These are phyloP conservation scores for Tenthredo livida DNA, from an alignment of 2,888 invertebrate genomes.

Conservation along the genomic window DNA sequence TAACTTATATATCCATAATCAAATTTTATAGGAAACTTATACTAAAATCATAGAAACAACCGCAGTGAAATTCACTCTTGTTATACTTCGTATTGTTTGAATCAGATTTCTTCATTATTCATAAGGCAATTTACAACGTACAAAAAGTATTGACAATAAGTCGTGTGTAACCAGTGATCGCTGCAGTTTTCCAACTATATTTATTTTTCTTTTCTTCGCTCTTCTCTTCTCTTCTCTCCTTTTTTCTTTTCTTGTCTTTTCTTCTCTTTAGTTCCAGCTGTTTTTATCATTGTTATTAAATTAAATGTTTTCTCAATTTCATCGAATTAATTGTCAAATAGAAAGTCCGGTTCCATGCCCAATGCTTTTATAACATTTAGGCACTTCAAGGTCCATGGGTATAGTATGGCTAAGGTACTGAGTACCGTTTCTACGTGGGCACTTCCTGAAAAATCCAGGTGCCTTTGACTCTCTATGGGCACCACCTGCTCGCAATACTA, in stretches of 20 bases:
- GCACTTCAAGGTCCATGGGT: conserved; percentile 34
- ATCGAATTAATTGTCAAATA: neutral
- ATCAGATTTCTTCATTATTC: neutral
- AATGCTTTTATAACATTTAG: conserved; percentile 45
- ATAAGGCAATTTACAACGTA: neutral
- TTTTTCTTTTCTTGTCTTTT: neutral
- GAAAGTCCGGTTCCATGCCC: conserved; percentile 6
- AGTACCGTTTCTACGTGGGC: conserved; percentile 46
- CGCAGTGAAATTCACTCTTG: neutral
- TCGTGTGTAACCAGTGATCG: neutral
- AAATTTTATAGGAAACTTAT: neutral
- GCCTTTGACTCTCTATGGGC: conserved; percentile 37
- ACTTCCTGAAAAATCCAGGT: conserved; percentile 50
- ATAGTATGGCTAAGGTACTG: neutral
- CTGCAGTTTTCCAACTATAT: neutral
- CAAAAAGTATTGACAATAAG: neutral
- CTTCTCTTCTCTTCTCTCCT: neutral
- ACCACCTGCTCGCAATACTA: conserved; percentile 41
- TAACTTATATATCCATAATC: neutral
- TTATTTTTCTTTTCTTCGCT: neutral
- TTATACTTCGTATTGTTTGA: neutral
- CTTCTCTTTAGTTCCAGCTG: neutral
- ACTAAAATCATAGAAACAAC: neutral
- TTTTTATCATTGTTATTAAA: neutral
- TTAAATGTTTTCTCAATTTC: neutral